Evolutionary conservation across 2,113 vertebrate species (phyloP).

Genomic region (Atlantisia rogersi): DNA sequence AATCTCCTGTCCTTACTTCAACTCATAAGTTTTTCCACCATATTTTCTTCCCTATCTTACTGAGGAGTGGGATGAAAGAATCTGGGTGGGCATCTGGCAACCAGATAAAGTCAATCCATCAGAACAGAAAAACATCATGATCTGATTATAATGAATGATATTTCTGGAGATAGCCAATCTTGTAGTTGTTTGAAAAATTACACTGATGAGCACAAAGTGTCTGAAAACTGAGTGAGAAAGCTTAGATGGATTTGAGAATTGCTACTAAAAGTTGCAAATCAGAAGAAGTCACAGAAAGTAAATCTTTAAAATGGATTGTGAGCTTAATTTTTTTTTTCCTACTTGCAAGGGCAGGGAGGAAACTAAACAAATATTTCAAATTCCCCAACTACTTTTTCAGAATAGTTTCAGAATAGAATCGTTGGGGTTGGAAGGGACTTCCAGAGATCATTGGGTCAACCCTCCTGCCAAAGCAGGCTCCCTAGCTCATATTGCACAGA

Average conservation of each 20-base stretch:
- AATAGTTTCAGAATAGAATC: too few relatives aligned
- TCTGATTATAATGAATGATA: background rate
- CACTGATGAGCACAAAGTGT: background rate
- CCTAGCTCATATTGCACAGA: too few relatives aligned
- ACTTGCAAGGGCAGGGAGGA: too few relatives aligned
- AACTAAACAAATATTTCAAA: too few relatives aligned
- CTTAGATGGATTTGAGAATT: background rate
- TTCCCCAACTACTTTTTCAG: too few relatives aligned
- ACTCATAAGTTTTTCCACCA: background rate
- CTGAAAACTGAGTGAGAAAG: background rate
- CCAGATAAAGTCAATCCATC: background rate
- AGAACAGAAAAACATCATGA: background rate
- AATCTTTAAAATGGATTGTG: background rate
- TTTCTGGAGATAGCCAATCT: background rate
- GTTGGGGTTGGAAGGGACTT: too few relatives aligned
- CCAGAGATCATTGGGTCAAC: too few relatives aligned
- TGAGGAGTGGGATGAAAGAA: background rate
- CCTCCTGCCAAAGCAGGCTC: too few relatives aligned
- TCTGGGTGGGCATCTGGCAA: background rate
- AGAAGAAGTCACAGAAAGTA: background rate
- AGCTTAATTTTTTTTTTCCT: background rate
- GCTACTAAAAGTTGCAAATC: background rate
- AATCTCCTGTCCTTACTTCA: too few relatives aligned
- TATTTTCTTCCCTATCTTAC: background rate
- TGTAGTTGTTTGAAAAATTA: background rate